Conservation (phyloP, 2,888 invertebrate species). For the Oasisia sp. region DNA sequence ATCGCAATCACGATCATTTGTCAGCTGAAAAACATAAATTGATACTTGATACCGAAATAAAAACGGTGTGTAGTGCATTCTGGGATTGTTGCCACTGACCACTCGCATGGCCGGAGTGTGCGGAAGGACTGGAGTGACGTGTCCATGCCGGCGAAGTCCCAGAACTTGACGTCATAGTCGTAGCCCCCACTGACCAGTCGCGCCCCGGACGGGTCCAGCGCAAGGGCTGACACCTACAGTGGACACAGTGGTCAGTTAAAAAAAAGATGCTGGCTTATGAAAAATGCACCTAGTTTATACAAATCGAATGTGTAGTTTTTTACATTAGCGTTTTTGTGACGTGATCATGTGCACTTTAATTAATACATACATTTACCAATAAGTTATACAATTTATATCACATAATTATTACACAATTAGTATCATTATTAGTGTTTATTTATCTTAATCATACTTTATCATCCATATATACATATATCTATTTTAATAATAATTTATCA, state of each 20-base stretch:
- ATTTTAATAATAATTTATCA: too few relatives aligned
- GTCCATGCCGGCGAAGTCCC: constrained; percentile 99
- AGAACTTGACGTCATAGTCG: constrained; percentile 95
- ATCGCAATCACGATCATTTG: too few relatives aligned
- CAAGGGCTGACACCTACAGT: constrained; percentile 76
- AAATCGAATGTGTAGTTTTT: neutral
- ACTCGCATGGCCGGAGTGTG: constrained; percentile 93
- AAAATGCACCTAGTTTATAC: neutral
- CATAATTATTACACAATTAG: too few relatives aligned
- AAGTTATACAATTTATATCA: too few relatives aligned
- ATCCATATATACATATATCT: too few relatives aligned
- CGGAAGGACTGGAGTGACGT: constrained; percentile 89
- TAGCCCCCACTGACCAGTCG: constrained; percentile 89
- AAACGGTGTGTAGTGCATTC: neutral
- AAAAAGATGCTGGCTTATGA: neutral
- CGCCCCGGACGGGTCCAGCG: constrained; percentile 94
- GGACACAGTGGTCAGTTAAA: neutral
- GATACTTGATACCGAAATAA: too few relatives aligned
- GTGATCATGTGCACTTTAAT: too few relatives aligned
- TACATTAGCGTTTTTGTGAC: too few relatives aligned
- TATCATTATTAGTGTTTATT: too few relatives aligned
- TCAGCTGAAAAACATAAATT: too few relatives aligned
- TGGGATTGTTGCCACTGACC: constrained; percentile 51
- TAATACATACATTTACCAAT: too few relatives aligned
- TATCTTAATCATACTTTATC: too few relatives aligned